Evolutionary conservation across 2,888 invertebrate species (phyloP).

Genomic region (Oxyscelio sp.): DNA sequence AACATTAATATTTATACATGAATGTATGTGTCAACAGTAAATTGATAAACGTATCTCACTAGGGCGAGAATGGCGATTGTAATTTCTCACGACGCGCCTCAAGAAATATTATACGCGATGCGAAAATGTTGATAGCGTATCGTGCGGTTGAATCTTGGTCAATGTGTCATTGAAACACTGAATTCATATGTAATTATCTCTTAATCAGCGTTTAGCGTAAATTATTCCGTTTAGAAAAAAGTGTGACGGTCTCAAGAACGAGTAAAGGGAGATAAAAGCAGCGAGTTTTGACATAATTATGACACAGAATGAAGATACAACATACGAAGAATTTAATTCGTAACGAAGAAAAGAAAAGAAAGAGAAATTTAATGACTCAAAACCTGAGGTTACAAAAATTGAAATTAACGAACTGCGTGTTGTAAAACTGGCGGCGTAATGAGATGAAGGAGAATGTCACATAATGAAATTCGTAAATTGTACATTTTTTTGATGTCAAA

Average conservation of each 20-base stretch:
- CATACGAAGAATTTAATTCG: background rate
- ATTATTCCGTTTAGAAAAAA: slow-evolving; percentile 30
- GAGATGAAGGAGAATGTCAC: no score
- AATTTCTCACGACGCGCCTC: slow-evolving; percentile 26
- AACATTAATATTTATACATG: no score
- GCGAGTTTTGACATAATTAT: background rate
- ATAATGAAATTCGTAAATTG: no score
- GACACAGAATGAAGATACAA: background rate
- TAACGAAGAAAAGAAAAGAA: no score
- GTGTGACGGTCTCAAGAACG: background rate
- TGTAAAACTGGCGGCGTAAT: no score
- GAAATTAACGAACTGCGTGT: no score
- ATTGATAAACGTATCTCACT: no score
- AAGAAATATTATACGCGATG: slow-evolving; percentile 11
- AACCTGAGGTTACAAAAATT: no score
- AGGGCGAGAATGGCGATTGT: no score
- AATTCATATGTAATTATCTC: slow-evolving; percentile 22
- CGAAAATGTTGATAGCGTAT: slow-evolving; percentile 22
- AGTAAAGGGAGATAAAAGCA: background rate
- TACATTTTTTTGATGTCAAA: no score
- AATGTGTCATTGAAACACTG: slow-evolving; percentile 39
- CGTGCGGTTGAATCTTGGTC: slow-evolving; percentile 8
- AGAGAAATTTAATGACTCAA: no score
- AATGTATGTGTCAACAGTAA: no score
- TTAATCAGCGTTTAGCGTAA: background rate